Evolutionary conservation across 2,113 vertebrate species (phyloP).

Genomic region (Verasper variegatus): DNA sequence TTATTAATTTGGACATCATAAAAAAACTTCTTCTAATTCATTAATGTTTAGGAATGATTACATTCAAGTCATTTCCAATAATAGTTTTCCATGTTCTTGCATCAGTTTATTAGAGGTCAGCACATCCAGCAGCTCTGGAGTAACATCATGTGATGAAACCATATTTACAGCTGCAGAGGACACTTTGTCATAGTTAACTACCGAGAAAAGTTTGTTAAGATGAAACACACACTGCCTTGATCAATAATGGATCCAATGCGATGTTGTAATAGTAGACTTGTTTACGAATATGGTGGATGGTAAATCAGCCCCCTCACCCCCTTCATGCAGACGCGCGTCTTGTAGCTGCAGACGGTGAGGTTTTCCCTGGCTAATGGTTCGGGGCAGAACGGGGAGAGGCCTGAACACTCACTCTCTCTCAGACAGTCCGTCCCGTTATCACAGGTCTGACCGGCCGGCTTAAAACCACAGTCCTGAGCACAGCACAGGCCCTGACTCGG

Average conservation of each 20-base stretch:
- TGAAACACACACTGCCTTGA: neutral
- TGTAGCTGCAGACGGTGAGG: slow-evolving; percentile 80
- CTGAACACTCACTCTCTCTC: slow-evolving; percentile 75
- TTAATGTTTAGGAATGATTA: no score
- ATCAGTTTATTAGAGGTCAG: slow-evolving; percentile 14
- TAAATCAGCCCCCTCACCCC: slow-evolving; percentile 77
- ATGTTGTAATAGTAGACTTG: neutral
- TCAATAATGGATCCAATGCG: neutral
- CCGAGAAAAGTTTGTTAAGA: neutral
- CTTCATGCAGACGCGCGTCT: slow-evolving; percentile 80
- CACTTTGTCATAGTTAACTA: neutral
- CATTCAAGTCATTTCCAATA: neutral
- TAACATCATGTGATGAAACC: slow-evolving; percentile 19
- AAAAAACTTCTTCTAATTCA: neutral
- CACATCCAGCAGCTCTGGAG: neutral
- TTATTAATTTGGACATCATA: no score
- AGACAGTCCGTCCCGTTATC: slow-evolving; percentile 82
- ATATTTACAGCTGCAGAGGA: slow-evolving; percentile 40
- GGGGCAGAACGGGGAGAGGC: slow-evolving; percentile 75
- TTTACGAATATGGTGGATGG: slow-evolving; percentile 6
- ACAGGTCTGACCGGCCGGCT: slow-evolving; percentile 64
- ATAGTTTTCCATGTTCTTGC: neutral
- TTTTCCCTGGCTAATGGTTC: slow-evolving; percentile 77
- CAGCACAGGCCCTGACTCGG: slow-evolving; percentile 87
- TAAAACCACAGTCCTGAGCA: slow-evolving; percentile 73